These are phyloP conservation scores for Champsocephalus gunnari DNA, from an alignment of 2,797 vertebrate species.

Conservation along the genomic window DNA sequence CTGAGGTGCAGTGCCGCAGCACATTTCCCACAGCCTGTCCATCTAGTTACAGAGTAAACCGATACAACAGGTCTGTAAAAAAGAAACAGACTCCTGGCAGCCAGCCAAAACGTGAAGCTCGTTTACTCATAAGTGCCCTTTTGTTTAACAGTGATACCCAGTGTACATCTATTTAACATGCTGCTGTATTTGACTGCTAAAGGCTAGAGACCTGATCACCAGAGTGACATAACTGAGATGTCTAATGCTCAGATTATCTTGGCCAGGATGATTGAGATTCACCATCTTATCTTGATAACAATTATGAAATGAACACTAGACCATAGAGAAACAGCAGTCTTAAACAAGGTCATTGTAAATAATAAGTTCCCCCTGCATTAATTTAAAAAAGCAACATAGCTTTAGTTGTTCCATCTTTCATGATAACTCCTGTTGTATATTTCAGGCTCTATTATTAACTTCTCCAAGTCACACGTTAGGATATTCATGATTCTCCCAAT, in stretches of 20 bases:
- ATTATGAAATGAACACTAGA: neutral
- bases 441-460: too few species aligned
- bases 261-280: neutral
- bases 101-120: slow-evolving; percentile 22
- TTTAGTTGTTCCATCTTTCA: too few species aligned
- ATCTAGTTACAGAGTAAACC: slow-evolving; percentile 58
- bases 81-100: slow-evolving; percentile 37
- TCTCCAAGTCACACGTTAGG: too few species aligned
- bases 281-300: neutral
- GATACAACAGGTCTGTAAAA: slow-evolving; percentile 52
- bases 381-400: too few species aligned
- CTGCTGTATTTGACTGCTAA: neutral
- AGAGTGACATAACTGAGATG: neutral
- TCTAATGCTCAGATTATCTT: neutral
- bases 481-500: too few species aligned
- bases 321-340: too few species aligned
- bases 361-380: too few species aligned
- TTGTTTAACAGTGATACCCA: slow-evolving; percentile 25
- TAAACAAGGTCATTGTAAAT: too few species aligned
- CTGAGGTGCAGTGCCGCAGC: slow-evolving; percentile 21
- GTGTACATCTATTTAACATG: slow-evolving; percentile 16
- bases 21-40: slow-evolving; percentile 62
- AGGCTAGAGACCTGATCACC: slow-evolving; percentile 4
- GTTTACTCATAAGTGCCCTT: slow-evolving; percentile 23
- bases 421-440: too few species aligned